Evolutionary conservation across 2,113 vertebrate species (phyloP).

Genomic region (Prolemur simus): DNA sequence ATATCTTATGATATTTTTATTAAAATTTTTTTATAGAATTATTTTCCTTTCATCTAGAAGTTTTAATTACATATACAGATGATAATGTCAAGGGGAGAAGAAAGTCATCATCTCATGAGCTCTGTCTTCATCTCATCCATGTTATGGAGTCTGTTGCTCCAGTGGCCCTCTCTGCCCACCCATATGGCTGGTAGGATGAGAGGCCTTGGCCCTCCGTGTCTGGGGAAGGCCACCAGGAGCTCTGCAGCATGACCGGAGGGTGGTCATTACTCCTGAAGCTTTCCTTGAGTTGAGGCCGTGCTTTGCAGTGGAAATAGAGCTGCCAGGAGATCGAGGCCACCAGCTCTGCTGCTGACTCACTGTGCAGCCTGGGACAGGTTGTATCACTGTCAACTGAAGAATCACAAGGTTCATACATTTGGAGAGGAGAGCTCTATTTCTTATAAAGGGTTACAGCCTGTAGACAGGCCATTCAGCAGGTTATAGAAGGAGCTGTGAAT

Average conservation of each 20-base stretch:
- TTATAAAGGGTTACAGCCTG: too few relatives aligned
- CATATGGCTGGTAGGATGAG: too few relatives aligned
- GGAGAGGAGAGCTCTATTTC: too few relatives aligned
- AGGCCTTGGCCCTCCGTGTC: neutral
- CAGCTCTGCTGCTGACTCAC: neutral
- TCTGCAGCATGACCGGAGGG: rapidly evolving
- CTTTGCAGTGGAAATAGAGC: neutral
- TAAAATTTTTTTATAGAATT: too few relatives aligned
- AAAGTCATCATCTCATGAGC: neutral
- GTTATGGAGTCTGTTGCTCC: too few relatives aligned
- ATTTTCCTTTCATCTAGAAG: too few relatives aligned
- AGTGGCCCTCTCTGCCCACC: neutral
- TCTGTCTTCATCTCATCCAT: neutral
- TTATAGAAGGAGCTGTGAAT: too few relatives aligned
- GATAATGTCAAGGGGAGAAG: too few relatives aligned
- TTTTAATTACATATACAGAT: too few relatives aligned
- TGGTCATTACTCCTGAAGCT: neutral
- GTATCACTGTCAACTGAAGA: neutral
- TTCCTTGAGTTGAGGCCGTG: neutral
- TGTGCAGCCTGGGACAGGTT: neutral
- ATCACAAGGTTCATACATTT: too few relatives aligned
- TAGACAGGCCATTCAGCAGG: too few relatives aligned
- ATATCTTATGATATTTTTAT: too few relatives aligned
- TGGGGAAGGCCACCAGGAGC: neutral
- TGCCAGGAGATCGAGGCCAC: neutral